Base-by-base conservation (phyloP, 2,113 vertebrate species). In the Laterallus jamaicensis region DNA sequence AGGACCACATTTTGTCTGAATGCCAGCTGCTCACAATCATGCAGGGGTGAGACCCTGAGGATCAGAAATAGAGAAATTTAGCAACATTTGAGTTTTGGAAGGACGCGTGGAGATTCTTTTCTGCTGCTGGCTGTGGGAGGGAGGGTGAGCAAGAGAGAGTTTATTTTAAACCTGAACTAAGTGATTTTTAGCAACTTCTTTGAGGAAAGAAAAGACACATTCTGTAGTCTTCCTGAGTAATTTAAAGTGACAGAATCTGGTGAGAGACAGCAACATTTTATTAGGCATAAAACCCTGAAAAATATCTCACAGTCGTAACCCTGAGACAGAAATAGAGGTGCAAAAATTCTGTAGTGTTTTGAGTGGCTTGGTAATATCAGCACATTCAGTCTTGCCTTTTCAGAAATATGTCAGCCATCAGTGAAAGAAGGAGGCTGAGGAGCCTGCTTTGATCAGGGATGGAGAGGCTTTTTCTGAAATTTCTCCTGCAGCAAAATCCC, bases 181-280 rank as follows among this genome's bases (percentile, higher is more conserved):
- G 60, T 82, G 83, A 78, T 91, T 94, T 94, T 96, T 89, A 91
- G 73, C 10, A 9, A 62, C 47, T 92, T 55, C 31, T 92, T 74
- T 94, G 58, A 73, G 64, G 60, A 87, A 89, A 78, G 47, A 92
- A 32, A 85, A 84, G 44, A 78, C 25, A 90, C 25, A 68, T 52
- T 86, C 42, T 54, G 35, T 75, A 91, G 68, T 88, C 47, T 96
- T 73, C 32, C 47, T 60, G 76, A 94, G 59, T 79, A 92, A 94
- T 68, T 95, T 95, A 80, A 96, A 88, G 86, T 81, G 84, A 89
- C 77, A 92, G 86, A 87, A 92, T 56, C 50, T 2, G 2, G 82
- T 82, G 87, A 95, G 91, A 92, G 89, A 96, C 71, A 94, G 75
- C 55, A 82, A 52, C 15, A 37, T 92, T 95, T 91, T 91, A 91